Percentiles rank a stretch among this genome's conserved stretches.
Evolutionary conservation across 2,113 vertebrate genomes (phyloP).

Genomic region (Corynorhinus townsendii): DNA sequence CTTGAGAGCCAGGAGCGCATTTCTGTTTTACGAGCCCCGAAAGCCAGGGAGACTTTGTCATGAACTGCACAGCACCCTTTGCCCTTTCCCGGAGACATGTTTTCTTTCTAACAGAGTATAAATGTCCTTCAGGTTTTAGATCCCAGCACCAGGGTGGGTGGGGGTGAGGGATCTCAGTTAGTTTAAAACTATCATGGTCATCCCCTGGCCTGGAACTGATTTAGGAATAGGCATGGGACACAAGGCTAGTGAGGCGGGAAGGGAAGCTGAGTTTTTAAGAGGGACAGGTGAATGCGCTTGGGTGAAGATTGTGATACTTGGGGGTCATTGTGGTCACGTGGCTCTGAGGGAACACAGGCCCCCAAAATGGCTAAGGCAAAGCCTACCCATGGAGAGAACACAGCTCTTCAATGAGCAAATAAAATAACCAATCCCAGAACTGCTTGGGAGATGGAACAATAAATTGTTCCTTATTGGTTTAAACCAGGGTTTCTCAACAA

Average conservation of each 20-base stretch:
- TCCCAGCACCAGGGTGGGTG: neutral
- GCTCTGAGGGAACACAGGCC: neutral
- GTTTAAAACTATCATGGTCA: neutral
- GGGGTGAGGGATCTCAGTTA: neutral
- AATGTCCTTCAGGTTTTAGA: neutral
- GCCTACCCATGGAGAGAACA: neutral
- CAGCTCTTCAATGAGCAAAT: neutral
- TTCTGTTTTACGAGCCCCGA: neutral
- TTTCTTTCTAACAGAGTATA: neutral
- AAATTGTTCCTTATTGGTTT: neutral
- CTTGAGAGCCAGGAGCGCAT: neutral
- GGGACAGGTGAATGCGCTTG: neutral
- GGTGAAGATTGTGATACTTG: neutral
- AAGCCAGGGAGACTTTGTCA: neutral
- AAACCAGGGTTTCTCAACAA: neutral
- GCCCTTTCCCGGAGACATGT: neutral
- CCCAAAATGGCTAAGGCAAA: neutral
- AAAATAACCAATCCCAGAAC: neutral
- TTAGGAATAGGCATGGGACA: neutral
- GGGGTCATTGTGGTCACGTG: neutral
- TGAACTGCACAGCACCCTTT: neutral
- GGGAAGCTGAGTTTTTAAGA: neutral
- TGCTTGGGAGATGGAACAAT: neutral
- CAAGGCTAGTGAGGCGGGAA: neutral
- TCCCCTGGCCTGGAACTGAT: neutral